Conservation (phyloP, 2,797 vertebrate species). For the Aphelocoma californica region DNA sequence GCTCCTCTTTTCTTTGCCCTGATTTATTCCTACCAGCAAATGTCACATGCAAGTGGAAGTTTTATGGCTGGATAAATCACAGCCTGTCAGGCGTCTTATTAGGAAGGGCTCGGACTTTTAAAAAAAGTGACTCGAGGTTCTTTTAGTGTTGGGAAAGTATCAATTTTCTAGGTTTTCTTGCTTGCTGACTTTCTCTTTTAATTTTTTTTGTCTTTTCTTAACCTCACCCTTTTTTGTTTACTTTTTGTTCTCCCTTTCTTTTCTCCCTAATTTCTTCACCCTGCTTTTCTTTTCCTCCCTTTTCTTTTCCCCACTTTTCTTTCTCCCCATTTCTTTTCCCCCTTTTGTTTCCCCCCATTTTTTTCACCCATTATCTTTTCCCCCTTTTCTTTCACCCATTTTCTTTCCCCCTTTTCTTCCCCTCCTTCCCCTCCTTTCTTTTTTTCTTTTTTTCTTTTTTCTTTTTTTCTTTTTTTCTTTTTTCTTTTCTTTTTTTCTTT, state of each 20-base stretch:
- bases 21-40: slow-evolving; percentile 28
- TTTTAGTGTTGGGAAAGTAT: background rate
- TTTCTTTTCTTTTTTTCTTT: too few species aligned
- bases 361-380: too few species aligned
- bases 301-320: accelerated
- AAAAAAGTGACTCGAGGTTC: background rate
- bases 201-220: background rate
- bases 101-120: background rate
- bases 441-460: too few species aligned
- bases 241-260: background rate
- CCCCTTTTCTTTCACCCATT: too few species aligned
- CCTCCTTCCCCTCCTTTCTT: too few species aligned
- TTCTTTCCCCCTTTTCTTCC: too few species aligned
- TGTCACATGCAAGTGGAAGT: background rate
- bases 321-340: accelerated
- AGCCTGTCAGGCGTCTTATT: slow-evolving; percentile 38
- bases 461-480: too few species aligned
- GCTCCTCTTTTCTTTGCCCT: background rate
- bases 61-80: slow-evolving; percentile 17
- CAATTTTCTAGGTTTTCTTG: background rate
- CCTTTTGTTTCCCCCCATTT: accelerated
- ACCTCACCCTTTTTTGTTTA: background rate
- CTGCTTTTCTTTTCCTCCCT: accelerated
- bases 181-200: background rate
- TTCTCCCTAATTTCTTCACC: accelerated